phyloP scores from a whole-genome alignment of 2,797 vertebrate genomes.

The Sebastes cheni region DNA sequence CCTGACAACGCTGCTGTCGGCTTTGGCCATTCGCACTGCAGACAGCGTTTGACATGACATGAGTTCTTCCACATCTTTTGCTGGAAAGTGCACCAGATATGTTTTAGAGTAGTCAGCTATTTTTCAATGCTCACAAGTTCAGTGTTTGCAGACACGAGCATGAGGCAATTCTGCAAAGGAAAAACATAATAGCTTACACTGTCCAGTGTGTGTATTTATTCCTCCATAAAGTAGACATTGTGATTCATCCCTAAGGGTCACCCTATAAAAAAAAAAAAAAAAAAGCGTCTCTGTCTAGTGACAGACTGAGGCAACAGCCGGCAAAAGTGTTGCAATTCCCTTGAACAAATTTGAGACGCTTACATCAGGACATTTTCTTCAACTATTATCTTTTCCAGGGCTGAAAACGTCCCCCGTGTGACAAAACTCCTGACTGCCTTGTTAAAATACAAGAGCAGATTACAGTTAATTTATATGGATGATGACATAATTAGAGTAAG shows the following conservation, averaged over 20 bases:
- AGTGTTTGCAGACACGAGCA: slow-evolving; percentile 44
- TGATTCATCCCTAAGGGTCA: slow-evolving; percentile 63
- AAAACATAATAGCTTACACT: slow-evolving; percentile 46
- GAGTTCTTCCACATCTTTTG: slow-evolving; percentile 22
- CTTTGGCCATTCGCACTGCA: slow-evolving; percentile 14
- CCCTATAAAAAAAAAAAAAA: slow-evolving; percentile 27
- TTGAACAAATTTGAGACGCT: slow-evolving; percentile 62
- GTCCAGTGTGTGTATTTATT: slow-evolving; percentile 48
- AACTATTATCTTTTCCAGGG: slow-evolving; percentile 35
- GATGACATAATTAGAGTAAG: slow-evolving; percentile 16
- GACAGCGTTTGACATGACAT: slow-evolving; percentile 32
- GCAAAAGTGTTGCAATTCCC: slow-evolving; percentile 61
- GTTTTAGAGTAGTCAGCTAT: slow-evolving; percentile 65
- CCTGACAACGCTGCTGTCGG: slow-evolving; percentile 45
- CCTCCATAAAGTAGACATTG: slow-evolving; percentile 43
- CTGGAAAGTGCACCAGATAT: slow-evolving; percentile 41
- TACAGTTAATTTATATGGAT: slow-evolving; percentile 28
- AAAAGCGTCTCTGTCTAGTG: slow-evolving; percentile 25
- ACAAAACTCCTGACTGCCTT: slow-evolving; percentile 15
- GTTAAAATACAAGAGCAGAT: slow-evolving; percentile 16
- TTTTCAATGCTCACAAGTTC: slow-evolving; percentile 50
- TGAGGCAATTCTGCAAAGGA: slow-evolving; percentile 61
- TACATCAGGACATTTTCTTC: slow-evolving; percentile 49
- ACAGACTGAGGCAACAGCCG: slow-evolving; percentile 72
- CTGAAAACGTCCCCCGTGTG: slow-evolving; percentile 24